Conservation (phyloP, 2,113 vertebrate genomes). For the Scomber colias region DNA sequence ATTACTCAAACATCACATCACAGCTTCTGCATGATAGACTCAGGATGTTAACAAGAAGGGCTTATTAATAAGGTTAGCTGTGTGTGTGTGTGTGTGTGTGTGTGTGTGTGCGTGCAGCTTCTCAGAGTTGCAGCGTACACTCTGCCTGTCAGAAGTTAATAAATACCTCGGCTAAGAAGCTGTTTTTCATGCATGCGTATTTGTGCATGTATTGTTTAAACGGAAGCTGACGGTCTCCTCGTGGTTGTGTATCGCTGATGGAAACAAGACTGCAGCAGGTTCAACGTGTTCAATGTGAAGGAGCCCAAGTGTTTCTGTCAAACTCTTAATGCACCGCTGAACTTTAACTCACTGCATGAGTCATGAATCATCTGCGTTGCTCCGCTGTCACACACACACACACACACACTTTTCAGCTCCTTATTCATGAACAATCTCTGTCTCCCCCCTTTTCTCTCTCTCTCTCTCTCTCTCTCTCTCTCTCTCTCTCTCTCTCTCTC, state of each 20-base stretch:
- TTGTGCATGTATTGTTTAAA: background rate
- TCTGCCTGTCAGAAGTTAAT: constrained; percentile 12
- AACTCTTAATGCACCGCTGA: constrained; percentile 21
- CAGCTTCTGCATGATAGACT: constrained; percentile 15
- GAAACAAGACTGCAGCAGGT: background rate
- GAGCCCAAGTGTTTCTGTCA: background rate
- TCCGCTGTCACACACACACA: background rate
- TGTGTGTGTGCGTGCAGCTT: background rate
- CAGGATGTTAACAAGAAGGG: constrained; percentile 38
- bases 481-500: background rate
- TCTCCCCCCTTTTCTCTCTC: background rate
- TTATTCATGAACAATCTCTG: background rate
- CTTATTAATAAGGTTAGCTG: constrained; percentile 47
- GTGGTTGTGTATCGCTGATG: background rate
- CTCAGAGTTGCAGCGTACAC: background rate
- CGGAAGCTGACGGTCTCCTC: background rate
- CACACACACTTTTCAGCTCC: background rate
- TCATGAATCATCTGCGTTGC: constrained; percentile 26
- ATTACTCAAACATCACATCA: constrained; percentile 57
- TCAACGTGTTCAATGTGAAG: background rate
- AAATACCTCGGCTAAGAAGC: background rate
- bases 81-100: constrained; percentile 5
- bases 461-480: background rate
- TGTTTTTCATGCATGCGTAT: background rate
- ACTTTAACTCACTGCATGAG: constrained; percentile 13